Evolutionary conservation across 2,888 invertebrate species (phyloP).

Genomic region (Idaea biselata): DNA sequence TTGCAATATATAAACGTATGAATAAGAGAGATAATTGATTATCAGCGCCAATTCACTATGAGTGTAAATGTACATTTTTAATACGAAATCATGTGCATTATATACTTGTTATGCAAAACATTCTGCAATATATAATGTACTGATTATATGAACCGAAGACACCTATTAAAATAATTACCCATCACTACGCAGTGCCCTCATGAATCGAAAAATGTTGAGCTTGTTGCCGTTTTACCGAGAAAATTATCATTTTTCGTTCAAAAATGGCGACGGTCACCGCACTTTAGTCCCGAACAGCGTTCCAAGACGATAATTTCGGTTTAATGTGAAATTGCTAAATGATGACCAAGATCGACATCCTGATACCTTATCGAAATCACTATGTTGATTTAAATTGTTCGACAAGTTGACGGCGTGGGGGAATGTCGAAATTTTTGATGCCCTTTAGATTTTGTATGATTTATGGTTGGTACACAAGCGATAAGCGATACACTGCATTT

Average conservation of each 20-base stretch:
- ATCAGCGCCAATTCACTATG: background rate
- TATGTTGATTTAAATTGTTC: conserved; percentile 14
- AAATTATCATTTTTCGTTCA: conserved; percentile 59
- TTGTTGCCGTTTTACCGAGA: conserved; percentile 47
- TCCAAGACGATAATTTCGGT: conserved; percentile 58
- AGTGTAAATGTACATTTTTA: conserved; percentile 13
- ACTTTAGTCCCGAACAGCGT: conserved; percentile 39
- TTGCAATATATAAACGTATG: too few species aligned
- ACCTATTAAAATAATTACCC: conserved; percentile 66
- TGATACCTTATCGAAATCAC: conserved; percentile 48
- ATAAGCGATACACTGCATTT: background rate
- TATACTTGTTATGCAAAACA: conserved; percentile 16
- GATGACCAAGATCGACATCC: conserved; percentile 52
- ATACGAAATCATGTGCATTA: conserved; percentile 17
- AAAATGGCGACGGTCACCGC: conserved; percentile 50
- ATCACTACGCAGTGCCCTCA: conserved; percentile 45
- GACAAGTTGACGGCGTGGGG: background rate
- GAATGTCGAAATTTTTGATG: conserved; percentile 30
- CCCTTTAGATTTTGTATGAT: conserved; percentile 30
- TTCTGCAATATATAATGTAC: conserved; percentile 28
- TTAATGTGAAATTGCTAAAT: conserved; percentile 64
- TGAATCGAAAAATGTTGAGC: conserved; percentile 47
- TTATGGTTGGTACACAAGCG: background rate
- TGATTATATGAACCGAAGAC: conserved; percentile 49
- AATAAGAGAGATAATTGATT: background rate